Base-by-base conservation (phyloP, 2,113 vertebrate species). In the Ageneiosus marmoratus region DNA sequence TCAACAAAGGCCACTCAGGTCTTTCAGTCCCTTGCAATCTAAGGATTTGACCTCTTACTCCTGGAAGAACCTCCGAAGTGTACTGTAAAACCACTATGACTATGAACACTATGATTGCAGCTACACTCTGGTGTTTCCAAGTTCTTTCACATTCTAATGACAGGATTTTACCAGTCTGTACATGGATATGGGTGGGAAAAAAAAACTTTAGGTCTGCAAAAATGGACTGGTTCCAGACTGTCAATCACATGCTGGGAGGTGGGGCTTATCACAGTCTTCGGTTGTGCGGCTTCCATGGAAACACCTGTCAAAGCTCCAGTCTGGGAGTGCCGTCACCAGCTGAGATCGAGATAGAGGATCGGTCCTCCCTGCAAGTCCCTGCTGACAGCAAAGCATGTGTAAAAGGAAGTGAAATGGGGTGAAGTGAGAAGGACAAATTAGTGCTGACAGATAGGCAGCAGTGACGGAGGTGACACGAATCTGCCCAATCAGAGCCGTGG, bases 241-340 rank as follows among this genome's bases (percentile, higher is more conserved):
- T 29, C 79, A 73, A 84, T 81, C 77, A 55, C 51, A 53, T 50
- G 24, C 63, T 20, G 76, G 72, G 84, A 78, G 81, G 81, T 72
- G 8, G 67, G 63, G 81, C 77, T 37, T 77, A 60, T 65, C 22
- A 60, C 37, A 53, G 76, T 63, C 37, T 63, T 74, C 34, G 44
- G 53, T 82, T 77, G 82, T 84, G 84, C 44, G 75, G 88, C 88
- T 89, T 85, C 89, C 87, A 88, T 85, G 83, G 85, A 10, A 74
- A 88, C 77, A 56, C 63, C 80, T 60, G 73, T 83, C 87, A 77
- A 84, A 75, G 46, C 63, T 63, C 22, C 0, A 44, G 79, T 67
- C 41, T 24, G 76, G 60, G 58, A 78, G 46, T 32, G 20, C 74
- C 20, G 13, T 53, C 67, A 32, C 77, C 77, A 56, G 60, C 83